phyloP scores from a whole-genome alignment of 2,888 invertebrate genomes.

The Eurois occulta region DNA sequence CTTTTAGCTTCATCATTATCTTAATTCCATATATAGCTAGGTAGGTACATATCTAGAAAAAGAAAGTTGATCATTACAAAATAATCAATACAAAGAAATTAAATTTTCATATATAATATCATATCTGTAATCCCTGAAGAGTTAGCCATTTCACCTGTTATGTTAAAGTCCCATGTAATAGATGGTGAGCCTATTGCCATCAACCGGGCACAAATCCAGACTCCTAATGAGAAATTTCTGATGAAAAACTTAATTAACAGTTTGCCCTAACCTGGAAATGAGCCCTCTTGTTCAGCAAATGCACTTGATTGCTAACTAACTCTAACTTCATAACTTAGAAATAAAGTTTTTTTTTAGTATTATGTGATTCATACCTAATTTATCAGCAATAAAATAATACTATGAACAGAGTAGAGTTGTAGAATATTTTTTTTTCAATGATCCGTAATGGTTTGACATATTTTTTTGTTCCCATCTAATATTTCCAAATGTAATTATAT shows the following conservation, averaged over 20 bases:
- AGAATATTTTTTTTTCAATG: background rate
- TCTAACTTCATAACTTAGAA: background rate
- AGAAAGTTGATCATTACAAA: background rate
- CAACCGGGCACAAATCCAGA: background rate
- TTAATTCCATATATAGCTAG: constrained; percentile 15
- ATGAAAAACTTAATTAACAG: background rate
- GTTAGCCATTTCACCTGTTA: background rate
- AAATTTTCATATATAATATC: background rate
- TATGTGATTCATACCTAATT: background rate
- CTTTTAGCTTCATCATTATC: constrained; percentile 23
- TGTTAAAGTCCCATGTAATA: background rate
- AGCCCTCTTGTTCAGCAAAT: background rate
- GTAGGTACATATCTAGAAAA: constrained; percentile 41
- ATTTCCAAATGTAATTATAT: background rate
- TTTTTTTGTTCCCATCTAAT: background rate
- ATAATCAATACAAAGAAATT: background rate
- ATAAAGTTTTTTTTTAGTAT: background rate
- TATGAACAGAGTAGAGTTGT: background rate
- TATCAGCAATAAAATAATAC: background rate
- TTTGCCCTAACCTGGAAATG: background rate
- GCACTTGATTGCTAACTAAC: background rate
- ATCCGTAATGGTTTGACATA: no score
- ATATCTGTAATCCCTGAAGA: background rate
- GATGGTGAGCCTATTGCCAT: background rate
- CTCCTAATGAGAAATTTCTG: background rate